Base-by-base conservation (phyloP, 1,140 invertebrate genomes). In the Ceratoteleas bidentatus region DNA sequence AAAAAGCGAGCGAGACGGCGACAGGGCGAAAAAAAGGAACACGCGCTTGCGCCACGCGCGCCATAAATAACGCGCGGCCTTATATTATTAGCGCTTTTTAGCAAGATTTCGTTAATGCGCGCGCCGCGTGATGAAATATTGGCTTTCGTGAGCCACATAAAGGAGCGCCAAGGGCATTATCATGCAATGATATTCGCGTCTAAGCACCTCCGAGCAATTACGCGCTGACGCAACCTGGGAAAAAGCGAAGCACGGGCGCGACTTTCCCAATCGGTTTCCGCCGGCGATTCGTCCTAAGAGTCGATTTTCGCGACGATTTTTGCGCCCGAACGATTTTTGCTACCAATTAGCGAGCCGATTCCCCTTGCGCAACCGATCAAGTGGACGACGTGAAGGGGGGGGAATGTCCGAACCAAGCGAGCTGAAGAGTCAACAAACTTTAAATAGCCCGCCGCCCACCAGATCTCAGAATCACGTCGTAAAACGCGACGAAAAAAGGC, bases 161-260 rank as follows among this genome's bases (percentile, higher is more conserved):
- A 84, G 77, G 82, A 84, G 82, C 77, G 82, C 82, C 82, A 84
- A 84, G 82, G 82, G 77, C 77, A 84, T 78, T 77, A 80, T 79
- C 72, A 75, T 79, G 72, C 68, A 76, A 83, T 74, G 64, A 78
- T 83, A 83, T 78, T 78, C 77, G 32, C 58, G 74, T 78, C 54
- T 83, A 80, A 76, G 24, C 24, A 24, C 81, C 73, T 75, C 81
- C 66, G 56, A 36, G 74, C 75, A 83, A 78, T 83, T 78, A 83
- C 78, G 78, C 69, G 69, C 74, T 83, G 78, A 78, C 80, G 74
- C 78, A 83, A 83, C 78, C 62, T 78, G 74, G 74, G 69, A 83
- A 83, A 74, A 83, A 83, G 69, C 70, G 74, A 73, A 56, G 61
- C 16, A 50, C 52, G 52, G 13, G 24, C 56, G 49, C 47, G 49